Conservation (phyloP, 2,888 invertebrate species). For the Drymonia ruficornis region DNA sequence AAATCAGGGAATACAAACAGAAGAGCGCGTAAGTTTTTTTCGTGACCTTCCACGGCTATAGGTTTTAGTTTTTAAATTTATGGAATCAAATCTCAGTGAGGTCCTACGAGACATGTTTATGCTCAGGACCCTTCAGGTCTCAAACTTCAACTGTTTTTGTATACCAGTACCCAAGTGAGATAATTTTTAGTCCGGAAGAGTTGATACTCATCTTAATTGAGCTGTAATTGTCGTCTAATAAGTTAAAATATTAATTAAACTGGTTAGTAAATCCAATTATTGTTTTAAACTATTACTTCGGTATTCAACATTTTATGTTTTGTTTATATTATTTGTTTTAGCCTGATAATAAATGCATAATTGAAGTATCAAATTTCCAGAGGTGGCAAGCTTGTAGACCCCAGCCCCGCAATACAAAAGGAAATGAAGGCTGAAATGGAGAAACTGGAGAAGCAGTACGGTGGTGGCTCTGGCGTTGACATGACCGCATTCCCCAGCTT, state of each 20-base stretch:
- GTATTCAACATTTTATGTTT: too few relatives aligned
- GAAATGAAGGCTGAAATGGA: conserved; percentile 92
- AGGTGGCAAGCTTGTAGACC: conserved; percentile 93
- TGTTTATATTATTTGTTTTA: background rate
- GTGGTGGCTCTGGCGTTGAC: conserved; percentile 90
- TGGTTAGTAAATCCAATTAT: too few relatives aligned
- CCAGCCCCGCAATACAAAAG: conserved; percentile 90
- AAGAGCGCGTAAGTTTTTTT: conserved; percentile 90
- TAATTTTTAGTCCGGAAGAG: too few relatives aligned
- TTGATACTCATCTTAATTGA: too few relatives aligned
- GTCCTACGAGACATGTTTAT: too few relatives aligned
- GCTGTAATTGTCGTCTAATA: too few relatives aligned
- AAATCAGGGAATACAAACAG: conserved; percentile 94
- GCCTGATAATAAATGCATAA: background rate
- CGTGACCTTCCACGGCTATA: conserved; percentile 19
- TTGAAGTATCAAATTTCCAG: conserved; percentile 69
- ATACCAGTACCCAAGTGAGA: too few relatives aligned
- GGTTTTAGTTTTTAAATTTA: background rate
- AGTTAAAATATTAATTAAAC: too few relatives aligned
- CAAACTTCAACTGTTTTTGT: too few relatives aligned
- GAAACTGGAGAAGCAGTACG: conserved; percentile 91
- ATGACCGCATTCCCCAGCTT: conserved; percentile 96
- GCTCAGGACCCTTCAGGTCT: too few relatives aligned
- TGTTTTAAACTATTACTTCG: too few relatives aligned
- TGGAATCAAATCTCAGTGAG: background rate